A percentile compares a stretch with the other conserved stretches of the same genome.
phyloP scores from a whole-genome alignment of 1,140 invertebrate genomes.

The Drosophila tristis region DNA sequence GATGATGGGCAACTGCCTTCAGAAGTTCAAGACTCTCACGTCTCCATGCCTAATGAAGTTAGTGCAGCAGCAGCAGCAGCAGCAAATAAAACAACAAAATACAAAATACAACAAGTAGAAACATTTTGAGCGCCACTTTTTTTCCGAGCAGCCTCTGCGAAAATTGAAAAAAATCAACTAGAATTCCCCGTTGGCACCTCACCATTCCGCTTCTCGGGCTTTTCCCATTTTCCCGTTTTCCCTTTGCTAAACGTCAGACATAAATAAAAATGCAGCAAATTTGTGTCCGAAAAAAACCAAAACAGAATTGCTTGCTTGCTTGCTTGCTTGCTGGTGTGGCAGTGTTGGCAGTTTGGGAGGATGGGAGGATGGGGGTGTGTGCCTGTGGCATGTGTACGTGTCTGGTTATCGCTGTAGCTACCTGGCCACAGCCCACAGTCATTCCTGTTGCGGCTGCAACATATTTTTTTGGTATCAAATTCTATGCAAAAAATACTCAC shows the following conservation, averaged over 20 bases:
- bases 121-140: slow-evolving; percentile 69
- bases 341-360: background rate
- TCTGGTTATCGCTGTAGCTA: slow-evolving; percentile 56
- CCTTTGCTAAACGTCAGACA: slow-evolving; percentile 69
- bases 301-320: slow-evolving; percentile 76
- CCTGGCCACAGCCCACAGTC: slow-evolving; percentile 4
- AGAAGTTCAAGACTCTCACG: slow-evolving; percentile 51
- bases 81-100: slow-evolving; percentile 9
- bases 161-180: slow-evolving; percentile 75
- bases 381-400: slow-evolving; percentile 59
- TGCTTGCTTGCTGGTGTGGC: slow-evolving; percentile 54
- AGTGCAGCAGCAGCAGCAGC: slow-evolving; percentile 29
- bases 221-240: slow-evolving; percentile 5
- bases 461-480: slow-evolving; percentile 74
- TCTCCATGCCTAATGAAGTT: slow-evolving; percentile 64
- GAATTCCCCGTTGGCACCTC: slow-evolving; percentile 26
- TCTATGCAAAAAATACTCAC: slow-evolving; percentile 71
- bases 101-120: slow-evolving; percentile 19
- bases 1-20: slow-evolving; percentile 14
- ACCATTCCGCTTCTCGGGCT: too few relatives aligned
- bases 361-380: slow-evolving; percentile 1
- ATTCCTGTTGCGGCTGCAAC: slow-evolving; percentile 53
- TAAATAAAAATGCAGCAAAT: slow-evolving; percentile 73
- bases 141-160: slow-evolving; percentile 56
- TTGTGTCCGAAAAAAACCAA: slow-evolving; percentile 28